Conservation (phyloP, 2,113 vertebrate genomes). For the Turnix velox region DNA sequence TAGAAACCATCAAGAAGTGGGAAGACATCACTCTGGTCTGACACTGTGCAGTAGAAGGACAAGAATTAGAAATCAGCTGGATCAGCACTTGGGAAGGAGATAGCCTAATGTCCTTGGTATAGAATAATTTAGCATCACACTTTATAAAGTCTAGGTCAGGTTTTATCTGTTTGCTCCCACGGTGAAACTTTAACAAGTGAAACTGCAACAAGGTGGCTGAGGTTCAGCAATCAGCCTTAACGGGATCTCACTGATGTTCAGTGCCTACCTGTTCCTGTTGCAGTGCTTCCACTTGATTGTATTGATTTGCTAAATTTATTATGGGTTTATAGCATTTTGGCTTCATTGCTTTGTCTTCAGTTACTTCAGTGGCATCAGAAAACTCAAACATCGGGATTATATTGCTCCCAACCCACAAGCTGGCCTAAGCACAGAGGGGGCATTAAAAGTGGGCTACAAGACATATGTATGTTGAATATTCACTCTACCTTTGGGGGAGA, state of each 20-base stretch:
- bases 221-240: background rate
- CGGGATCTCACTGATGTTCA: background rate
- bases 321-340: background rate
- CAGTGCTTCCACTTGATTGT: background rate
- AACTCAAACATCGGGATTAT: background rate
- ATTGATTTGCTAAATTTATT: background rate
- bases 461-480: background rate
- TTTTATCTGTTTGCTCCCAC: background rate
- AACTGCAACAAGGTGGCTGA: background rate
- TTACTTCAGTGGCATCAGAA: background rate
- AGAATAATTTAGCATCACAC: background rate
- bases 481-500: background rate
- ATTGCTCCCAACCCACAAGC: background rate
- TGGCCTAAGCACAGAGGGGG: background rate
- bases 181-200: background rate
- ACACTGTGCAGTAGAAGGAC: background rate
- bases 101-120: background rate
- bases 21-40: background rate
- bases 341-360: background rate
- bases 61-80: background rate
- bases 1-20: background rate
- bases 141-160: background rate
- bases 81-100: background rate
- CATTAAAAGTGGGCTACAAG: background rate
- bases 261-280: background rate